Conservation (phyloP, 30 jellyfish, hydroid and myxozoan species). For the Cassiopea andromeda region DNA sequence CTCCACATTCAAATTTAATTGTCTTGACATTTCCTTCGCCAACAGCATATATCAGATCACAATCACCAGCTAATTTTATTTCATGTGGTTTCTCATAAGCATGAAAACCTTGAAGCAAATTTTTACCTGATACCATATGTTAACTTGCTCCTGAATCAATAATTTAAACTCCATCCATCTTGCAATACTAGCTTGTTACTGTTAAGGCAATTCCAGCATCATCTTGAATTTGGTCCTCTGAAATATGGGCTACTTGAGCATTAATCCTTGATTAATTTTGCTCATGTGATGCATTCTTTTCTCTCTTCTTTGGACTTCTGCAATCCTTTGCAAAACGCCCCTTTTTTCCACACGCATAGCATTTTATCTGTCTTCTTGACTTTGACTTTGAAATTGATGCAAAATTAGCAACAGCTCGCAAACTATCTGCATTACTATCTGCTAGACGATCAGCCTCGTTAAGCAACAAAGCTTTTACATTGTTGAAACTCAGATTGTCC, state of each 20-base stretch:
- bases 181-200: not conserved
- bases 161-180: not conserved
- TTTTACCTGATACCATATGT: not conserved
- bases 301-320: not conserved
- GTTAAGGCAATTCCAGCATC: not conserved
- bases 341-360: not conserved
- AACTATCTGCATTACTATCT: not conserved
- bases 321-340: not conserved
- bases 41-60: constrained; percentile 28
- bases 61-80: constrained; percentile 19
- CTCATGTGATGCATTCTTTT: not conserved
- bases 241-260: not conserved
- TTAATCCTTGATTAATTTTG: not conserved
- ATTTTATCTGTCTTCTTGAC: not conserved
- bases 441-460: constrained; percentile 19
- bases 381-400: not conserved
- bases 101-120: not conserved
- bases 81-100: constrained; percentile 14
- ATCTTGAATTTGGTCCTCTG: not conserved
- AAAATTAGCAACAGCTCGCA: not conserved
- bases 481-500: constrained; percentile 5
- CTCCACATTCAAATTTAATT: constrained; percentile 29
- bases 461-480: constrained; percentile 28
- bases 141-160: constrained; percentile 31
- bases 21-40: constrained; percentile 31